Evolutionary conservation across 1,140 invertebrate species (phyloP).

Genomic region (Acyrthosiphon pisum): DNA sequence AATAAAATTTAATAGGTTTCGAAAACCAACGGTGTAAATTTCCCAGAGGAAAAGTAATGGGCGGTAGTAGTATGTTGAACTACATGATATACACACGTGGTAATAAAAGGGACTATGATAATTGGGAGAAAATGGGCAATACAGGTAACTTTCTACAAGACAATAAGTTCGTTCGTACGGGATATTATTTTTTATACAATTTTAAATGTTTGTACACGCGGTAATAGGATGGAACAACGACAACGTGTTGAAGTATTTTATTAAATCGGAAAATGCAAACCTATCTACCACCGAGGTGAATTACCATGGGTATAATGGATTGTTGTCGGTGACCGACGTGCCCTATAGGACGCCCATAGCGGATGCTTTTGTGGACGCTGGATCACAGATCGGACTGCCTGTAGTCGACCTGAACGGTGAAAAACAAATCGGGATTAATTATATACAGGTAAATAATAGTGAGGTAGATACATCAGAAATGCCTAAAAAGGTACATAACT

Average conservation of each 20-base stretch:
- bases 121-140: conserved; percentile 65
- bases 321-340: conserved; percentile 72
- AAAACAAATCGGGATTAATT: conserved; percentile 71
- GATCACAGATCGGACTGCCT: conserved; percentile 66
- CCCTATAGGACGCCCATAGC: conserved; percentile 70
- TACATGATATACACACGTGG: conserved; percentile 72
- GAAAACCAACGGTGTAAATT: conserved; percentile 62
- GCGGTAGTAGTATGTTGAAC: conserved; percentile 71
- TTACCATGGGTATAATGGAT: conserved; percentile 68
- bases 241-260: conserved; percentile 67
- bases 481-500: no score
- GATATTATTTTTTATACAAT: neutral
- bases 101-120: conserved; percentile 68
- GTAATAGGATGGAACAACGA: conserved; percentile 66
- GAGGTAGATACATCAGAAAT: neutral
- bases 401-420: conserved; percentile 70
- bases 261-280: conserved; percentile 64
- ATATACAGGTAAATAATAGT: conserved; percentile 65
- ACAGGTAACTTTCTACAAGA: conserved; percentile 78
- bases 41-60: conserved; percentile 67
- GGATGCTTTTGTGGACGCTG: conserved; percentile 67
- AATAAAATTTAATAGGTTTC: conserved; percentile 53
- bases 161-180: conserved; percentile 67
- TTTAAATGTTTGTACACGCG: conserved; percentile 58
- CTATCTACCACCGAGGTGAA: conserved; percentile 24